Conservation (phyloP, 2,888 invertebrate genomes). For the Seira sanloemensis region DNA sequence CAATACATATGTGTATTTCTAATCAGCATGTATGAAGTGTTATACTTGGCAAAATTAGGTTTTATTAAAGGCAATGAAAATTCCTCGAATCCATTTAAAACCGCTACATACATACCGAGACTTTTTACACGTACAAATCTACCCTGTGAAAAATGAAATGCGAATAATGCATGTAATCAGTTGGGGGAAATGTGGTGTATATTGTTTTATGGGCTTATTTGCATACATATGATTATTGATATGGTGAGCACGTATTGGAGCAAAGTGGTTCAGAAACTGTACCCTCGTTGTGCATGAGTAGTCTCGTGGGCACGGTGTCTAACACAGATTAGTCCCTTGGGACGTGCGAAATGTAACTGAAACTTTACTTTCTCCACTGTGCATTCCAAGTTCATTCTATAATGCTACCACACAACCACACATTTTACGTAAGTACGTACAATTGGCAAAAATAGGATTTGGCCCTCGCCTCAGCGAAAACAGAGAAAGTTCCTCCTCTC, state of each 20-base stretch:
- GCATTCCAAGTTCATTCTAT: background rate
- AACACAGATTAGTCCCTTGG: background rate
- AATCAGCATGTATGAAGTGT: too few species aligned
- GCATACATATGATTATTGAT: background rate
- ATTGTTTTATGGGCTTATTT: background rate
- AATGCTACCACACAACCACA: too few species aligned
- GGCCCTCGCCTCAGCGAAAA: background rate
- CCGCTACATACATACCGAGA: too few species aligned
- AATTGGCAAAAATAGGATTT: background rate
- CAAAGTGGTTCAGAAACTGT: background rate
- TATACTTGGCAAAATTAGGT: too few species aligned
- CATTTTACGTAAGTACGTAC: background rate
- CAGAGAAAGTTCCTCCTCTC: conserved; percentile 24
- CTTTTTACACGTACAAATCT: too few species aligned
- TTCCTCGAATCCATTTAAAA: too few species aligned
- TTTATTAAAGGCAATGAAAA: too few species aligned
- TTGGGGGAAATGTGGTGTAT: background rate
- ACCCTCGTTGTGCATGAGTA: background rate
- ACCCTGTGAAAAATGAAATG: too few species aligned
- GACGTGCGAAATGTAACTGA: background rate
- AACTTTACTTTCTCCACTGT: background rate
- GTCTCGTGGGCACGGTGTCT: background rate
- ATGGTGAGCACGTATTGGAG: background rate
- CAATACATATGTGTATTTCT: too few species aligned
- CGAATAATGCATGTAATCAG: background rate